Percentiles rank a stretch among this genome's conserved stretches.
Evolutionary conservation across 2,888 invertebrate genomes (phyloP).

Genomic region (Lottia scabra): DNA sequence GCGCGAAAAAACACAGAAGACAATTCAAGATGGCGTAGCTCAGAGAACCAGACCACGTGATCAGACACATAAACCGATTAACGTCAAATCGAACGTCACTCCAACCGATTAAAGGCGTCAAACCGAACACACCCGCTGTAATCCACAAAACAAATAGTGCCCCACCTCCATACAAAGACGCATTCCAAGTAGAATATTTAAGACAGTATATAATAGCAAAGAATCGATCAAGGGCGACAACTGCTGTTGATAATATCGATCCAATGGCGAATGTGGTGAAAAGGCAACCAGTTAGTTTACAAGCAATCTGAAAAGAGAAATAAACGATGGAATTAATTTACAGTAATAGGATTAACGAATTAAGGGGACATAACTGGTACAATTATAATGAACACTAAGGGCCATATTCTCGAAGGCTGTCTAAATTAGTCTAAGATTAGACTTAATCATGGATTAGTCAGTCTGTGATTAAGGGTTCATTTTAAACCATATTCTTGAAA

Average conservation of each 20-base stretch:
- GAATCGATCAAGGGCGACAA: conserved; percentile 40
- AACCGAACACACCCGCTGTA: conserved; percentile 14
- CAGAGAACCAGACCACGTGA: conserved; percentile 17
- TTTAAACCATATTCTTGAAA: too few species aligned
- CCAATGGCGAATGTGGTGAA: conserved; percentile 24
- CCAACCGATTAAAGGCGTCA: conserved; percentile 25
- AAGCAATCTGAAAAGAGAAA: conserved; percentile 31
- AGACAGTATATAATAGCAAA: conserved; percentile 41
- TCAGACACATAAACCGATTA: conserved; percentile 17
- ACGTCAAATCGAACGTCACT: conserved; percentile 10
- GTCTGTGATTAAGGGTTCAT: too few species aligned
- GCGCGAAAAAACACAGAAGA: conserved; percentile 21
- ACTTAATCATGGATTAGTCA: too few species aligned
- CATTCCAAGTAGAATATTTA: conserved; percentile 36
- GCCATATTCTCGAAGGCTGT: too few species aligned
- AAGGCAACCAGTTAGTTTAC: conserved; percentile 26
- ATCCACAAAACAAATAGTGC: conserved; percentile 29
- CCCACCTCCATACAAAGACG: conserved; percentile 22
- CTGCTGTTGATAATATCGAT: conserved; percentile 32
- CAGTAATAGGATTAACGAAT: too few species aligned
- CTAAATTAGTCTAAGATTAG: too few species aligned
- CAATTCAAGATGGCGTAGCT: conserved; percentile 19
- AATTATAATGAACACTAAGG: too few species aligned
- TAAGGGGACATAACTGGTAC: too few species aligned
- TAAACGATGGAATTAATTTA: neutral